Conservation (phyloP, 1,140 invertebrate species). For the Plutomurus gul region DNA sequence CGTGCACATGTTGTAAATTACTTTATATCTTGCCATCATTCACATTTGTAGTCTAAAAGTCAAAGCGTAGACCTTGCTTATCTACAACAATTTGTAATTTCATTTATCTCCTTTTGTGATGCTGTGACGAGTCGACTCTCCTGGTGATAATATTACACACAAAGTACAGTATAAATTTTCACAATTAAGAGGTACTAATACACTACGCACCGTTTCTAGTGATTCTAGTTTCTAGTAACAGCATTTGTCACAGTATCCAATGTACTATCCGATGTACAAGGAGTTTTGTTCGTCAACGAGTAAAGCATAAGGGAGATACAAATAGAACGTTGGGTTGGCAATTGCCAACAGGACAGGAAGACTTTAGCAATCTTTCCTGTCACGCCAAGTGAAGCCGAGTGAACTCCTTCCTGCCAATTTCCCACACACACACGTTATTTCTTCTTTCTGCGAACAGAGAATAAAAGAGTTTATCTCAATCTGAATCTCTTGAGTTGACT, state of each 20-base stretch:
- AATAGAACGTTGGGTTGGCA: neutral
- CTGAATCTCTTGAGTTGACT: conserved; percentile 19
- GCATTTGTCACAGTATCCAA: no score
- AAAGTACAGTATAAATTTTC: no score
- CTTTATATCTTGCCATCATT: neutral
- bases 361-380: neutral
- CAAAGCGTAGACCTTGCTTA: neutral
- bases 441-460: conserved; percentile 6
- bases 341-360: neutral
- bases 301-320: no score
- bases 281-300: no score
- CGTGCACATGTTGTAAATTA: no score
- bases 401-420: conserved; percentile 8
- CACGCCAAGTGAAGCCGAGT: neutral
- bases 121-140: no score
- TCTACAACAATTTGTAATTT: neutral
- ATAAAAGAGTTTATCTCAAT: conserved; percentile 23
- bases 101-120: neutral
- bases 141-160: no score
- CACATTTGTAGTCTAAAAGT: neutral
- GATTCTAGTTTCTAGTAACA: no score
- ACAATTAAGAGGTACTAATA: no score
- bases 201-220: no score
- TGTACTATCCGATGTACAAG: no score
- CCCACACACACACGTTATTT: neutral